Base-by-base conservation (phyloP, 2,113 vertebrate species). In the Bufo bufo region DNA sequence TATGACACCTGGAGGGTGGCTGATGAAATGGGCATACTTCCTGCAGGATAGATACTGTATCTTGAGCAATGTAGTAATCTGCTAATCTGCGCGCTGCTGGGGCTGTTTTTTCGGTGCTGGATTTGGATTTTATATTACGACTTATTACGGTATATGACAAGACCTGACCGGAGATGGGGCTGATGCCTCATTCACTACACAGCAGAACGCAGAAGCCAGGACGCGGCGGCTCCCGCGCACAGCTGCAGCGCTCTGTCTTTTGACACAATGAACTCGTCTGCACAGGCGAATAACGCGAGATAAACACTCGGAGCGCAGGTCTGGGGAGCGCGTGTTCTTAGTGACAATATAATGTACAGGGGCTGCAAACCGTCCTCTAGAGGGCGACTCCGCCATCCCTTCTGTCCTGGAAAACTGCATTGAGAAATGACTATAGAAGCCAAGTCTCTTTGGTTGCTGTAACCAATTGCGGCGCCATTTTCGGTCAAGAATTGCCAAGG, bases 141-240 rank as follows among this genome's bases (percentile, higher is more conserved):
- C 33, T 33, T 33, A 33, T 23, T 71, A n/a, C 7, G 20, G 66
- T 33, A 54, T 14, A 79, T 54, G 43, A 77, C 12, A 16, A 56
- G 63, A 20, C 63, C 7, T 65, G 77, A 12, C 5, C 6, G n/a
- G 63, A n/a, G 20, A 58, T 12, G 65, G 17, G 19, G 43, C 43
- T 8, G 43, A 1, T 59, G 43, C 14, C 17, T 23, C 10, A 50
- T 80, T 78, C 49, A 43, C 52, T 50, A 17, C 16, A 19, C 77
- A 23, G 8, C 17, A 78, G 19, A 80, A 19, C 5, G 79, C 56
- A 65, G 12, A n/a, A n/a, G 14, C 63, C 82, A 33, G 63, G 2
- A 19, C 47, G 66, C 23, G 50, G 45, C 6, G 83, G 49, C 83
- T 72, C 83, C 83, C 66, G 74, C 69, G 66, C 83, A 85, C 83